A percentile compares a stretch with the other conserved stretches of the same genome.
Evolutionary conservation across 2,888 invertebrate species (phyloP).

Genomic region (Pheosia tremula): DNA sequence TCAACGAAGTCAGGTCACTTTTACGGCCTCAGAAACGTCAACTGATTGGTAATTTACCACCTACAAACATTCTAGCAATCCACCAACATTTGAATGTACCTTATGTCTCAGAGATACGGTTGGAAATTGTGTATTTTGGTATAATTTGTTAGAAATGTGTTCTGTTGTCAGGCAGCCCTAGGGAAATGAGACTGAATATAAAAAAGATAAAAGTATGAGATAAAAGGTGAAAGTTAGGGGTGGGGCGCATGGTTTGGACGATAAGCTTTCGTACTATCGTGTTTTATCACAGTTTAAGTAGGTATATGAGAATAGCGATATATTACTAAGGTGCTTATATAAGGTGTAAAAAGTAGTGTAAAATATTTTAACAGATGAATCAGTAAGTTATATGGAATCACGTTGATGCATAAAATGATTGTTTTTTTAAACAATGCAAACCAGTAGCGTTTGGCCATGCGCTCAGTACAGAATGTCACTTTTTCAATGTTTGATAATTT

Average conservation of each 20-base stretch:
- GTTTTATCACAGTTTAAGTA: not conserved
- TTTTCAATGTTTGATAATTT: too few relatives aligned
- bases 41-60: slow-evolving; percentile 45
- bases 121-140: slow-evolving; percentile 7
- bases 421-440: too few relatives aligned
- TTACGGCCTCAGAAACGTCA: slow-evolving; percentile 46
- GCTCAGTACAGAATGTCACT: too few relatives aligned
- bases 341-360: too few relatives aligned
- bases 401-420: too few relatives aligned
- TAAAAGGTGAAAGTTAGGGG: slow-evolving; percentile 44
- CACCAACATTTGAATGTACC: slow-evolving; percentile 3
- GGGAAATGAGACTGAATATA: slow-evolving; percentile 44
- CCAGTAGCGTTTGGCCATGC: too few relatives aligned
- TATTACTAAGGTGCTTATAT: not conserved
- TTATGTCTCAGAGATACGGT: slow-evolving; percentile 15
- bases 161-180: slow-evolving; percentile 24
- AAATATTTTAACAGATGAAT: too few relatives aligned
- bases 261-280: slow-evolving; percentile 27
- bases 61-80: slow-evolving; percentile 24
- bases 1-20: slow-evolving; percentile 40
- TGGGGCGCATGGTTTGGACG: slow-evolving; percentile 24
- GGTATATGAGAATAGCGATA: too few relatives aligned
- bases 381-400: too few relatives aligned
- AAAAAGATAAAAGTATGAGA: slow-evolving; percentile 38
- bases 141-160: slow-evolving; percentile 6